Percentiles rank a stretch among this genome's conserved stretches.
These are phyloP conservation scores for Physocephala rufipes DNA, from an alignment of 2,888 invertebrate species.

Conservation along the genomic window DNA sequence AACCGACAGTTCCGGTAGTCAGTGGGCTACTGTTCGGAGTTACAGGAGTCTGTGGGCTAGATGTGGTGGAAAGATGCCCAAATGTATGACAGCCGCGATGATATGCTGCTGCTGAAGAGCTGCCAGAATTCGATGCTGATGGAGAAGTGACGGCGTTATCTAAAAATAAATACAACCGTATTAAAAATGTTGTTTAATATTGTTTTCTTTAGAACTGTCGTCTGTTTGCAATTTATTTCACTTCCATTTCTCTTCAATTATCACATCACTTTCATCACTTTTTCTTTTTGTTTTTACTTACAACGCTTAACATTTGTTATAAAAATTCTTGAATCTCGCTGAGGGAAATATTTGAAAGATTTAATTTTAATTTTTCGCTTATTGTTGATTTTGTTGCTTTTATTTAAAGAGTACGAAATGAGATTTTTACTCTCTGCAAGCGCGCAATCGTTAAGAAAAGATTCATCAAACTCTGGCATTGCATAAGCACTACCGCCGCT, in stretches of 20 bases:
- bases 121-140: conserved; percentile 61
- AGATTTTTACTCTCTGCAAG: conserved; percentile 57
- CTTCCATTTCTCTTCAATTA: not conserved
- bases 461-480: conserved; percentile 65
- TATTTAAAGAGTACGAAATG: conserved; percentile 55
- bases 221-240: not conserved
- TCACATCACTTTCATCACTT: not conserved
- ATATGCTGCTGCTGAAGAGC: conserved; percentile 46
- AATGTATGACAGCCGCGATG: conserved; percentile 39
- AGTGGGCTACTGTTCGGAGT: conserved; percentile 33
- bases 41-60: conserved; percentile 43
- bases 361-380: conserved; percentile 55
- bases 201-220: not conserved
- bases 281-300: conserved; percentile 50
- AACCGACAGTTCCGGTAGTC: conserved; percentile 36
- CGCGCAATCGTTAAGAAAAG: conserved; percentile 61
- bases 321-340: conserved; percentile 49
- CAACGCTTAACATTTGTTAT: conserved; percentile 58
- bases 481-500: conserved; percentile 50
- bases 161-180: conserved; percentile 42
- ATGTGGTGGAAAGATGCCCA: conserved; percentile 44
- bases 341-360: conserved; percentile 50
- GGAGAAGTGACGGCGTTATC: conserved; percentile 64
- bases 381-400: conserved; percentile 46
- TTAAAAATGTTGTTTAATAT: not conserved